phyloP scores from a whole-genome alignment of 64 coral and sea anemone species.

The Dendrophyllia cribrosa region DNA sequence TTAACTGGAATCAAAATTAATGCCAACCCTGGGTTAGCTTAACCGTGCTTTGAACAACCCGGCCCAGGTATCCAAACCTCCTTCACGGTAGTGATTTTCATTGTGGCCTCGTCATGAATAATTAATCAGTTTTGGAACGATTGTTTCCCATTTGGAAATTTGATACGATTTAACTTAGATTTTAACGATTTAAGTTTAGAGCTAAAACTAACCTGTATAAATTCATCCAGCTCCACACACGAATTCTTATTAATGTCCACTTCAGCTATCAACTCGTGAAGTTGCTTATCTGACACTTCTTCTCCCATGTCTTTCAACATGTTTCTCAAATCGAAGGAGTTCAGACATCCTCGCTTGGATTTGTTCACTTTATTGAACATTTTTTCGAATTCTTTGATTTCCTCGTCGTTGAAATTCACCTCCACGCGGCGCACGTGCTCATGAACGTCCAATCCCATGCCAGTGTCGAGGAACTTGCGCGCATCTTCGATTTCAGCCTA shows the following conservation, averaged over 20 bases:
- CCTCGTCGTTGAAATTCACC: conserved; percentile 79
- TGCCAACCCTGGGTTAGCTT: no score
- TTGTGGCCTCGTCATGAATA: no score
- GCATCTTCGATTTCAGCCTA: conserved; percentile 77
- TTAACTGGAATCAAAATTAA: no score
- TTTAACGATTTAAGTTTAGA: no score
- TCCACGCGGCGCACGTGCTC: conserved; percentile 79
- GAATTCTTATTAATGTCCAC: conserved; percentile 83
- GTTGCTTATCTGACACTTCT: conserved; percentile 66
- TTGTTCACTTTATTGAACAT: conserved; percentile 72
- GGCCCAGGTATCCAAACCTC: no score
- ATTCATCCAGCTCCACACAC: conserved; percentile 84
- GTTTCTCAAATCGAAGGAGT: conserved; percentile 62
- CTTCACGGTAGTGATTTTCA: no score
- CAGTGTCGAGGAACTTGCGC: conserved; percentile 56
- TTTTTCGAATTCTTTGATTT: conserved; percentile 81
- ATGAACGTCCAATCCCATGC: conserved; percentile 85
- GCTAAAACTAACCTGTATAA: conserved; percentile 72
- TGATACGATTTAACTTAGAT: no score
- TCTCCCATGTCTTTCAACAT: conserved; percentile 82
- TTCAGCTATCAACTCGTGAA: conserved; percentile 84
- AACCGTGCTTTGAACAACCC: no score
- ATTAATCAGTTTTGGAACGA: no score
- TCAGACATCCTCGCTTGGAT: conserved; percentile 66
- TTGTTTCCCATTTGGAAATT: no score